These are phyloP conservation scores for Ophthalmolycus amberensis DNA, from an alignment of 2,113 vertebrate species.

Conservation along the genomic window DNA sequence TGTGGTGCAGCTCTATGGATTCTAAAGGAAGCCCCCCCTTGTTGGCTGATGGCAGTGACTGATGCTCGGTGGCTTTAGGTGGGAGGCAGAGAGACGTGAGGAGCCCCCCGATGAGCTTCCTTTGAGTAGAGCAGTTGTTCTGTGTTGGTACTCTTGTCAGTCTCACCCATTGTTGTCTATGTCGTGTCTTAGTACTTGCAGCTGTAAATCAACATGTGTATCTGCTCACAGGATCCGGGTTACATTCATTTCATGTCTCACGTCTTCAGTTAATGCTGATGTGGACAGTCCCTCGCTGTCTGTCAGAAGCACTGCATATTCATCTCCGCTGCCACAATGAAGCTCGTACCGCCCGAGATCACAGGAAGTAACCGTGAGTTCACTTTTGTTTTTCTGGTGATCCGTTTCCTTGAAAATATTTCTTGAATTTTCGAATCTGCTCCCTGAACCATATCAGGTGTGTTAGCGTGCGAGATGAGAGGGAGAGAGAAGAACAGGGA, in stretches of 20 bases:
- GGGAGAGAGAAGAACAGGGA: too few relatives aligned
- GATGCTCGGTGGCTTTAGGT: constrained; percentile 45
- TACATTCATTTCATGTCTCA: not conserved
- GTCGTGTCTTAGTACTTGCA: not conserved
- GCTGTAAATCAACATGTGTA: not conserved
- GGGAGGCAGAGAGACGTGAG: constrained; percentile 39
- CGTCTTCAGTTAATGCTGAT: not conserved
- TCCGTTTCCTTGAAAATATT: constrained; percentile 4
- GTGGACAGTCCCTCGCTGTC: not conserved
- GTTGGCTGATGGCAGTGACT: constrained; percentile 37
- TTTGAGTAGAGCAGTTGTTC: not conserved
- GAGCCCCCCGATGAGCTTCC: constrained; percentile 29
- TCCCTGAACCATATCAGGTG: constrained; percentile 37
- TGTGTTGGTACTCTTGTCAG: not conserved
- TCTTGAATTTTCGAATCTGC: constrained; percentile 25
- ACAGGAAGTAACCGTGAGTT: constrained; percentile 14
- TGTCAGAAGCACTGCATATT: not conserved
- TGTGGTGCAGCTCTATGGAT: constrained; percentile 8
- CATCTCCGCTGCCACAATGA: not conserved
- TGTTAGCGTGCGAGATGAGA: not conserved
- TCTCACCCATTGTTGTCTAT: not conserved
- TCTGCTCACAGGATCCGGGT: not conserved
- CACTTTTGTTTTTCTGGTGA: not conserved
- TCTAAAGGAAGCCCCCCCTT: not conserved
- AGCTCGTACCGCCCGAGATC: not conserved